Percentiles rank a stretch among this genome's conserved stretches.
These are phyloP conservation scores for Phycodurus eques DNA, from an alignment of 2,113 vertebrate species.

Conservation along the genomic window DNA sequence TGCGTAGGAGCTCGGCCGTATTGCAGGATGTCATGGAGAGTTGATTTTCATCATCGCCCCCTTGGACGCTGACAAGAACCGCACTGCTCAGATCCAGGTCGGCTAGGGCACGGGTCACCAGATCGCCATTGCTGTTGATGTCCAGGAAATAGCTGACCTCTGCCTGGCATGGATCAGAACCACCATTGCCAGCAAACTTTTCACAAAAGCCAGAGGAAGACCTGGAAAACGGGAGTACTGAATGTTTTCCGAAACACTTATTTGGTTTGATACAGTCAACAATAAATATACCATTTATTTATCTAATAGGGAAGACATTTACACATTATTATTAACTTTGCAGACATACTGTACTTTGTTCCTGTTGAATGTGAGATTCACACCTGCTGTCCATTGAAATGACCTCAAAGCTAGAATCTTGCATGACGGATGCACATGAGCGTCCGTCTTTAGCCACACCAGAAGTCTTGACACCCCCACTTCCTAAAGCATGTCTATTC, in stretches of 20 bases:
- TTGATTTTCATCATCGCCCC: slow-evolving; percentile 12
- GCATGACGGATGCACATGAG: slow-evolving; percentile 33
- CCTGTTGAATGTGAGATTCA: background rate
- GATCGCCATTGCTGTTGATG: slow-evolving; percentile 64
- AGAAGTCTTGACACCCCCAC: background rate
- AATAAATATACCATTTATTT: background rate
- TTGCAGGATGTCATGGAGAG: slow-evolving; percentile 53
- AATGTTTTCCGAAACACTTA: background rate
- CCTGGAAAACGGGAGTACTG: slow-evolving; percentile 29
- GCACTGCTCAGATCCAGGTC: slow-evolving; percentile 67
- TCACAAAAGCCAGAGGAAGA: slow-evolving; percentile 77
- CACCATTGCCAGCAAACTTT: slow-evolving; percentile 50
- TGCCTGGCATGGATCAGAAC: slow-evolving; percentile 46
- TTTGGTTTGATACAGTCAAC: background rate
- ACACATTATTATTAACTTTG: background rate
- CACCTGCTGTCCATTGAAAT: slow-evolving; percentile 74
- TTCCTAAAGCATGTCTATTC: slow-evolving; percentile 34
- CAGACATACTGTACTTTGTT: background rate
- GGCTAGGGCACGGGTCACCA: slow-evolving; percentile 61
- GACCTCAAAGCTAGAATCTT: slow-evolving; percentile 64
- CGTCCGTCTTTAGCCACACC: slow-evolving; percentile 8
- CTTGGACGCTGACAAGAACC: slow-evolving; percentile 30
- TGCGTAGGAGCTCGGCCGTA: slow-evolving; percentile 51
- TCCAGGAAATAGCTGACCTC: slow-evolving; percentile 68
- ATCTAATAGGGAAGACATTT: too few relatives aligned